A percentile compares a stretch with the other conserved stretches of the same genome.
phyloP scores from a whole-genome alignment of 2,113 vertebrate genomes.

The Morone saxatilis region DNA sequence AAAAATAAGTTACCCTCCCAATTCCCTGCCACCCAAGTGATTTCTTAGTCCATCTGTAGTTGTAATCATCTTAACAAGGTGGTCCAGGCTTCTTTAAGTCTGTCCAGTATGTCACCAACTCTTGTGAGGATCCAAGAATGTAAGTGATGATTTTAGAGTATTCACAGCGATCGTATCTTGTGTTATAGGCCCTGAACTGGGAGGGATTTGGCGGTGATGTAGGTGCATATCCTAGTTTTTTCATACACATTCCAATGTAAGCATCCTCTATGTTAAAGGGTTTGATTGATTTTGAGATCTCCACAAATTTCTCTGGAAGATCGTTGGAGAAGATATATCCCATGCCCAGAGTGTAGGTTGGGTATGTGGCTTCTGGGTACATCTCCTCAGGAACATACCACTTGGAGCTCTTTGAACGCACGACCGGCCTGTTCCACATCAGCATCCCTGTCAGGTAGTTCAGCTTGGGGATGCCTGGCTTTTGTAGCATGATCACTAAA shows the following conservation, averaged over 20 bases:
- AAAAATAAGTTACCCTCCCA: background rate
- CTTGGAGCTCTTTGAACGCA: constrained; percentile 89
- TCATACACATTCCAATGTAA: constrained; percentile 84
- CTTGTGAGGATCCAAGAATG: constrained; percentile 64
- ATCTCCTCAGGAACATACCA: constrained; percentile 94
- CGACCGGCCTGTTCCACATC: constrained; percentile 89
- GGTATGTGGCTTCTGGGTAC: constrained; percentile 89
- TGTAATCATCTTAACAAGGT: constrained; percentile 33
- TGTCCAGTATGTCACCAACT: constrained; percentile 76
- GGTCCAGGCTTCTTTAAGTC: constrained; percentile 69
- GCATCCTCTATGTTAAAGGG: constrained; percentile 94
- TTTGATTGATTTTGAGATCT: constrained; percentile 88
- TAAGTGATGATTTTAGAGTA: constrained; percentile 78
- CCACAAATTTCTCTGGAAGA: constrained; percentile 89
- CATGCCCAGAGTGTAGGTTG: constrained; percentile 92
- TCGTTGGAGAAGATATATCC: constrained; percentile 97
- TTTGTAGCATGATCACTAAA: constrained; percentile 90
- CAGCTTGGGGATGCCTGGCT: constrained; percentile 84
- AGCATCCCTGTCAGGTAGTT: constrained; percentile 94
- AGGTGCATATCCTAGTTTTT: constrained; percentile 56
- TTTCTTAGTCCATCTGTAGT: background rate
- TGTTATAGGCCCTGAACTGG: constrained; percentile 67
- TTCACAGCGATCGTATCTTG: constrained; percentile 63
- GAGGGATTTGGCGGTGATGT: background rate
- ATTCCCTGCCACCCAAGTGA: background rate